Conservation (phyloP, 2,797 vertebrate genomes). For the Molothrus ater region DNA sequence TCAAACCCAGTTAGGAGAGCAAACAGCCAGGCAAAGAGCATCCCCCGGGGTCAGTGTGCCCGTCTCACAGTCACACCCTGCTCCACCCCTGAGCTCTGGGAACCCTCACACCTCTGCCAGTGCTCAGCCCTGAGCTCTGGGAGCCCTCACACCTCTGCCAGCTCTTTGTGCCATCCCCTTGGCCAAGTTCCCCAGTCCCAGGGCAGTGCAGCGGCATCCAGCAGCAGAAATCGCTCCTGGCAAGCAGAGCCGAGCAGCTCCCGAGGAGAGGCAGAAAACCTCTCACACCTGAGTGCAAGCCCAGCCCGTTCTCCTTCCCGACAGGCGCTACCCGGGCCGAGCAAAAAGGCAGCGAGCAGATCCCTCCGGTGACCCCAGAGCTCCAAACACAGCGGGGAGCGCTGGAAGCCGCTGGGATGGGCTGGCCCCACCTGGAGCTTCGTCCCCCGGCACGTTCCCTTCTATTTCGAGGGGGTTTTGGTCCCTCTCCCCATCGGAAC, state of each 20-base stretch:
- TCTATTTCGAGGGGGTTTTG: background rate
- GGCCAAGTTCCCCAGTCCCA: background rate
- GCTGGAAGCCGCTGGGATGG: background rate
- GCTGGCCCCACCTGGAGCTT: background rate
- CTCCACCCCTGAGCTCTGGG: fast-evolving
- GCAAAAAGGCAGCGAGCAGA: background rate
- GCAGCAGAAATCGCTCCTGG: background rate
- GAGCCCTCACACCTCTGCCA: too few species aligned
- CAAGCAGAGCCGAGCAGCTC: background rate
- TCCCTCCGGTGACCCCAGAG: background rate
- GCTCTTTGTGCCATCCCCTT: fast-evolving
- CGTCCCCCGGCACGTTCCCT: fast-evolving
- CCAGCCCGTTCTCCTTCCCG: background rate
- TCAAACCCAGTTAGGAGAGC: background rate
- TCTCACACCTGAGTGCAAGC: background rate
- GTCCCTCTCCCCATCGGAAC: background rate
- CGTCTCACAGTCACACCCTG: background rate
- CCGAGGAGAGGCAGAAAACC: background rate
- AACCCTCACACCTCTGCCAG: background rate
- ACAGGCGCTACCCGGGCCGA: background rate
- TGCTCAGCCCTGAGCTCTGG: too few species aligned
- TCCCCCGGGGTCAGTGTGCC: fast-evolving
- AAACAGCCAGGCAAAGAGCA: background rate
- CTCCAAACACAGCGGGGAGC: background rate
- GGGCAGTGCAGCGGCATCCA: background rate